phyloP scores from a whole-genome alignment of 2,888 invertebrate species.

The Pecten maximus region DNA sequence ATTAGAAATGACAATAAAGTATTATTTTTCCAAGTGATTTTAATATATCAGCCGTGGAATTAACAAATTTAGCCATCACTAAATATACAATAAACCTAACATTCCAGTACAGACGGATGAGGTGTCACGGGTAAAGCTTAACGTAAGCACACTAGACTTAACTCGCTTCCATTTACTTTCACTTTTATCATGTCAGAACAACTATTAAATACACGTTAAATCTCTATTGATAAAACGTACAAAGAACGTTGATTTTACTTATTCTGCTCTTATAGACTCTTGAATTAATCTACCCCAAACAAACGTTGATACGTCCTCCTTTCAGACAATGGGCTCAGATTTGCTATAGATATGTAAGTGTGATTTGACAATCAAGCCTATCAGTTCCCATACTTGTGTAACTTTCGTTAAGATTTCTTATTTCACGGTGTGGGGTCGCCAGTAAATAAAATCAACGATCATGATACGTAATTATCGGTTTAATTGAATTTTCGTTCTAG shows the following conservation, averaged over 20 bases:
- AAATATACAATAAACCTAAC: too few relatives aligned
- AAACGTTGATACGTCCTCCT: neutral
- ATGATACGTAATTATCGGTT: neutral
- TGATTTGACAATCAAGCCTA: neutral
- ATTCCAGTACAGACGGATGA: too few relatives aligned
- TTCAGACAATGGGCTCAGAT: neutral
- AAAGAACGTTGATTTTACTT: slow-evolving; percentile 29
- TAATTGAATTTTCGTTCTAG: neutral
- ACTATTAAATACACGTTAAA: slow-evolving; percentile 25
- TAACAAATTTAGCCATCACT: too few relatives aligned
- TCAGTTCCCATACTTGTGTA: slow-evolving; percentile 9
- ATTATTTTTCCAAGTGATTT: too few relatives aligned
- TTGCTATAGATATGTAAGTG: neutral
- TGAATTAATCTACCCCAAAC: neutral
- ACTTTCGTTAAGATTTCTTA: slow-evolving; percentile 3
- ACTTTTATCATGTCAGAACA: slow-evolving; percentile 31
- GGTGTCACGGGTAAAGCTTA: too few relatives aligned
- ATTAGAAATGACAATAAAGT: too few relatives aligned
- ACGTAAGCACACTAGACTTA: neutral
- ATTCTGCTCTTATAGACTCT: slow-evolving; percentile 18
- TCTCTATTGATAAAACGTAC: neutral
- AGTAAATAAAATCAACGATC: neutral
- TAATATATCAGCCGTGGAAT: too few relatives aligned
- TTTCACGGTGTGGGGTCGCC: slow-evolving; percentile 12
- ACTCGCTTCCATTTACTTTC: neutral